Base-by-base conservation (phyloP, 2,113 vertebrate genomes). In the Saimiri boliviensis region DNA sequence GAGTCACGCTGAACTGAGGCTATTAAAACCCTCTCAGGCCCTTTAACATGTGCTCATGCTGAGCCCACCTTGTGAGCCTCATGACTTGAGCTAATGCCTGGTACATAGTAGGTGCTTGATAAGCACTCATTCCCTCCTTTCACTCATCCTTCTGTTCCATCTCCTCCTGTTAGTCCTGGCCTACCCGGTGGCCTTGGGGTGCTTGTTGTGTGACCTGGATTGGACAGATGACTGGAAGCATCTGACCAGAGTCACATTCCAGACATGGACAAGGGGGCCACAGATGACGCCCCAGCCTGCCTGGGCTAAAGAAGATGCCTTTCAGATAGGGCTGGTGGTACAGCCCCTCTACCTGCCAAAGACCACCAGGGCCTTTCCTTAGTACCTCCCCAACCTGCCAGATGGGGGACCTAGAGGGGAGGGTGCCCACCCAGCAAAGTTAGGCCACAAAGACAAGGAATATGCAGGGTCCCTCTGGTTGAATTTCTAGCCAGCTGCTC, bases 41-140 rank as follows among this genome's bases (percentile, higher is more conserved):
- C 25, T 17, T 25, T 54, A 6, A 13, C 13, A 9, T 1, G 10
- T 8, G 8, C 16, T n/a, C 27, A 0, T 2, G 3, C 27, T 4
- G 23, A 74, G 30, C 25, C 42, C 86, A 45, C 17, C 42, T 63
- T 52, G 63, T 60, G 30, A 32, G 63, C 56, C 71, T n/a, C 32
- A 37, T 45, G 86, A 66, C 25, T 8, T 45, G 87, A 66, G 52
- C 81, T 58, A 12, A 47, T 6, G 11, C 37, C 40, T 11, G 66
- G 35, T 32, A 91, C 40, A 8, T 0, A 49, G 81, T 1, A 73
- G 45, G 68, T 42, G 2, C 21, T 42, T 11, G 14, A 1, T 14
- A 40, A 80, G 42, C 79, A 30, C 25, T 25, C 14, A 10, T 23
- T 45, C 70, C 60, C 91, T 83, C 58, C 60, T 93, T 42, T 27